phyloP scores from a whole-genome alignment of 2,113 vertebrate genomes.

The Pterocles burchelli region DNA sequence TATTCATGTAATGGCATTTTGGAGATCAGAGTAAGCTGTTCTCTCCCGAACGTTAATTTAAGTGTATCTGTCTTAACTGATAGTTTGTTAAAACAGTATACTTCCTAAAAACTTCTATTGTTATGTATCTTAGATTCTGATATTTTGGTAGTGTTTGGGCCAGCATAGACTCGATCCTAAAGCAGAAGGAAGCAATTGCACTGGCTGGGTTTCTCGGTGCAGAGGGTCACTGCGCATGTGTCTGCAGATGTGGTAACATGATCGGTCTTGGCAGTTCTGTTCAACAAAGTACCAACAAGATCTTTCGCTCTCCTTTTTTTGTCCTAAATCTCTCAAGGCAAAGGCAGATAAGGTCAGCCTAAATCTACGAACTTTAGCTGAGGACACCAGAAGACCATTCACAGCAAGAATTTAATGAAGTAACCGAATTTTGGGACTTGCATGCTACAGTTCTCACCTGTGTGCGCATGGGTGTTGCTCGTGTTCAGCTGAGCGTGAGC shows the following conservation, averaged over 20 bases:
- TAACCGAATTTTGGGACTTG: fast-evolving
- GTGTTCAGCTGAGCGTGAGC: not conserved
- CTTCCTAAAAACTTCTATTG: not conserved
- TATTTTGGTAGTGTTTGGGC: not conserved
- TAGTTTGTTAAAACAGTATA: not conserved
- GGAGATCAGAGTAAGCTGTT: not conserved
- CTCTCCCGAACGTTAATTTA: not conserved
- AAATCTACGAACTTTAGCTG: not conserved
- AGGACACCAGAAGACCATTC: not conserved
- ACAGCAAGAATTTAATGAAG: not conserved
- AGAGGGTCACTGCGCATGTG: not conserved
- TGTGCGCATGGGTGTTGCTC: fast-evolving
- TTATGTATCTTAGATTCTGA: not conserved
- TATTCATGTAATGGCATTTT: not conserved
- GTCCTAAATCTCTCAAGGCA: not conserved
- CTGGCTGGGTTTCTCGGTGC: not conserved
- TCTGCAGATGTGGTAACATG: constrained; percentile 54
- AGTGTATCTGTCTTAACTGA: not conserved
- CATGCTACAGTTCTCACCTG: not conserved
- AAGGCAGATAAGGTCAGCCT: constrained; percentile 29
- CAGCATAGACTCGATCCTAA: not conserved
- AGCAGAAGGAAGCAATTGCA: constrained; percentile 18
- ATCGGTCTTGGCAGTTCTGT: constrained; percentile 44
- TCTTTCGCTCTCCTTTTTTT: constrained; percentile 1
- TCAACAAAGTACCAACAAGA: not conserved